phyloP scores from a whole-genome alignment of 1,140 invertebrate species.

The Littorina saxatilis region DNA sequence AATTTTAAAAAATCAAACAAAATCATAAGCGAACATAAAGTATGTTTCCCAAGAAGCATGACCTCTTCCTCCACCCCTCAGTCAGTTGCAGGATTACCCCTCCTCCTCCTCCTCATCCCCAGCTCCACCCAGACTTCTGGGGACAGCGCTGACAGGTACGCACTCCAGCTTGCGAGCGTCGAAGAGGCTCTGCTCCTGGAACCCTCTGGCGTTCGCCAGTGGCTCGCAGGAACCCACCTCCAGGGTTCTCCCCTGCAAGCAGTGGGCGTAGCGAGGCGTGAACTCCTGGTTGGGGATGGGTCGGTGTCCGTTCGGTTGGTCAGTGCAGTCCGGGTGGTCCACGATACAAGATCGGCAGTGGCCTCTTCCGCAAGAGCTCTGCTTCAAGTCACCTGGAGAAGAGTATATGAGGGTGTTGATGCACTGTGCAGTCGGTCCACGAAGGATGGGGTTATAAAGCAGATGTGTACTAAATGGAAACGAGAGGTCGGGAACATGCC shows the following conservation, averaged over 20 bases:
- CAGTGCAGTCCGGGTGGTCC: slow-evolving; percentile 44
- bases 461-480: no score
- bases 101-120: background rate
- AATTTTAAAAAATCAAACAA: no score
- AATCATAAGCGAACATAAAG: no score
- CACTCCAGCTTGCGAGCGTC: background rate
- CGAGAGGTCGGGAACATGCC: no score
- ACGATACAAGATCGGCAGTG: slow-evolving; percentile 45
- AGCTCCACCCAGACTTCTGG: background rate
- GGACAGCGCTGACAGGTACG: background rate
- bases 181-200: background rate
- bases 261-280: slow-evolving; percentile 45
- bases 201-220: background rate
- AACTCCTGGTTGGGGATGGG: slow-evolving; percentile 36
- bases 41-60: no score
- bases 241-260: slow-evolving; percentile 21
- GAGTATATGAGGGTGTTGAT: no score
- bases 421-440: no score
- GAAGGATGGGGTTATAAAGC: no score
- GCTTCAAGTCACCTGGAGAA: background rate
- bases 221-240: background rate
- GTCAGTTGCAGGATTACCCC: no score
- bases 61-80: no score
- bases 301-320: slow-evolving; percentile 39
- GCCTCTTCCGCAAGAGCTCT: background rate